Percentiles rank a stretch among this genome's conserved stretches.
Conservation (phyloP, 2,113 vertebrate genomes). For the Dolichallabes microphthalmus region DNA sequence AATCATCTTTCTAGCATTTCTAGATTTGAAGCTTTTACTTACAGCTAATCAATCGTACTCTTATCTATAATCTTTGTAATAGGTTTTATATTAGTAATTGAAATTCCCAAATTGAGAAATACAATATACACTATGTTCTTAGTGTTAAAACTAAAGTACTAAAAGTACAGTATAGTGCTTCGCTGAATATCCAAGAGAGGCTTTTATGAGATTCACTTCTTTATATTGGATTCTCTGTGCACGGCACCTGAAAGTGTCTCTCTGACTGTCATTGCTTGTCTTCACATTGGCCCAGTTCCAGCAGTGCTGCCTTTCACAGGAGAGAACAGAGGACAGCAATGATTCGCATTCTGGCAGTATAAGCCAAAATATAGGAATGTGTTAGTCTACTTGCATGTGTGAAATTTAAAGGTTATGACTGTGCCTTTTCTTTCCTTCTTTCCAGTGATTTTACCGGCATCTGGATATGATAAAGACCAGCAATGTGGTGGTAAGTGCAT, state of each 20-base stretch:
- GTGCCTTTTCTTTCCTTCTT: slow-evolving; percentile 59
- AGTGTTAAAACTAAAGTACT: neutral
- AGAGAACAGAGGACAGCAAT: slow-evolving; percentile 17
- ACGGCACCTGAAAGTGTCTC: slow-evolving; percentile 8
- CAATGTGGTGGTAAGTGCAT: slow-evolving; percentile 87
- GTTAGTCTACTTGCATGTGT: slow-evolving; percentile 53
- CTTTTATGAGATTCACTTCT: slow-evolving; percentile 35
- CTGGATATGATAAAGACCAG: slow-evolving; percentile 86
- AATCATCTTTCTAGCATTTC: neutral
- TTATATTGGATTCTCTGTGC: neutral
- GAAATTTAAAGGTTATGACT: slow-evolving; percentile 31
- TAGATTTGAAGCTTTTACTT: neutral
- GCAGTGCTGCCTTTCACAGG: slow-evolving; percentile 27
- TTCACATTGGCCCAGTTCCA: slow-evolving; percentile 32
- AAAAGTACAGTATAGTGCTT: too few species aligned
- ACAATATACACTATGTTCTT: neutral
- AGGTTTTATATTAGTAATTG: neutral
- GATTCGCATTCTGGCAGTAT: slow-evolving; percentile 37
- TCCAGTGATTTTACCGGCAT: slow-evolving; percentile 93
- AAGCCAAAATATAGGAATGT: slow-evolving; percentile 18
- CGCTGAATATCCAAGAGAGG: neutral
- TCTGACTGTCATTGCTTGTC: slow-evolving; percentile 28
- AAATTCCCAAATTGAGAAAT: neutral
- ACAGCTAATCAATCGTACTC: neutral
- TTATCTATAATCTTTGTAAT: neutral